Conservation (phyloP, 1,140 invertebrate genomes). For the Drosophila asahinai region DNA sequence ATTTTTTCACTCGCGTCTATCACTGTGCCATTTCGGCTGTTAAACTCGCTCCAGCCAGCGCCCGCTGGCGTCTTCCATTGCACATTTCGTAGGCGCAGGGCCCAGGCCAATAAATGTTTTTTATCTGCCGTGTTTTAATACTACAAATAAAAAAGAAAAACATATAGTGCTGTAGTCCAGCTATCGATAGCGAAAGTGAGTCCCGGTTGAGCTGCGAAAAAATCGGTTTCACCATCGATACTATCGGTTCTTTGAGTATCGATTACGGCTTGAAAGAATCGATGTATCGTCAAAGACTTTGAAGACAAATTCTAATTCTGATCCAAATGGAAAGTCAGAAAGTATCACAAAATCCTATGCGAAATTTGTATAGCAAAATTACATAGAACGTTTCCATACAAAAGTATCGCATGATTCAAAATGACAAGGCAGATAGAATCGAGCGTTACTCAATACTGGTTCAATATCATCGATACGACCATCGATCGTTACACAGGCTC, state of each 20-base stretch:
- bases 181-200: too few species aligned
- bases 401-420: too few species aligned
- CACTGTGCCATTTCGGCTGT: constrained; percentile 28
- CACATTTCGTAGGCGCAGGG: constrained; percentile 33
- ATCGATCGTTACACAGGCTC: neutral
- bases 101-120: constrained; percentile 30
- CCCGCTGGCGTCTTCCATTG: constrained; percentile 49
- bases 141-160: constrained; percentile 8
- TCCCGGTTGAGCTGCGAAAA: neutral
- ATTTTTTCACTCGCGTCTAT: constrained; percentile 48
- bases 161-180: too few species aligned
- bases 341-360: too few species aligned
- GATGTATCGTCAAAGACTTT: too few species aligned
- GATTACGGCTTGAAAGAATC: too few species aligned
- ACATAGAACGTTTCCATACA: too few species aligned
- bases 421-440: neutral
- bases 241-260: neutral
- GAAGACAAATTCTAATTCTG: too few species aligned
- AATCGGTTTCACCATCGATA: neutral
- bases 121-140: constrained; percentile 8
- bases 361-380: too few species aligned
- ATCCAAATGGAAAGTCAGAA: too few species aligned
- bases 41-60: constrained; percentile 25
- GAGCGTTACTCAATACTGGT: neutral
- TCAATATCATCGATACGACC: neutral